These are phyloP conservation scores for Fulmarus glacialis DNA, from an alignment of 2,113 vertebrate species.

Conservation along the genomic window DNA sequence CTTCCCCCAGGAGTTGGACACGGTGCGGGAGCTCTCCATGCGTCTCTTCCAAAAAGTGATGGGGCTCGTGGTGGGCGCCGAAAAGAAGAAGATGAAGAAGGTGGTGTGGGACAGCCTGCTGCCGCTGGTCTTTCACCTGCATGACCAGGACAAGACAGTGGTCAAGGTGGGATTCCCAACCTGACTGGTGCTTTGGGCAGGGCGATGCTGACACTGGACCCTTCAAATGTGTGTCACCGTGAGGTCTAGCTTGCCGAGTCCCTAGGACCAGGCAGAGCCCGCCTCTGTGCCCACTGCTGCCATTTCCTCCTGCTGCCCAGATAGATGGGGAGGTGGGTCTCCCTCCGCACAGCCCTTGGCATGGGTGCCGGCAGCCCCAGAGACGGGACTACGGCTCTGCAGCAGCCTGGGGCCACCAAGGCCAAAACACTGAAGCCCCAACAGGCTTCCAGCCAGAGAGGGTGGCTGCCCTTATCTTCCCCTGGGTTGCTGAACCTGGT, in stretches of 20 bases:
- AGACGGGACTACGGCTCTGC: background rate
- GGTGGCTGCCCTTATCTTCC: too few relatives aligned
- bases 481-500: too few relatives aligned
- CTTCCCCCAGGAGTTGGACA: too few relatives aligned
- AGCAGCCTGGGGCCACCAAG: too few relatives aligned
- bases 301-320: fast-evolving
- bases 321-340: background rate
- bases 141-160: fast-evolving
- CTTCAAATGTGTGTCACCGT: background rate
- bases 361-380: background rate
- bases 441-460: too few relatives aligned
- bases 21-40: background rate
- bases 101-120: background rate
- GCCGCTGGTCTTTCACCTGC: background rate
- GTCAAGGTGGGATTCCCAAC: background rate
- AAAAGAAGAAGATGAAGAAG: background rate
- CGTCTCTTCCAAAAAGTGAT: fast-evolving
- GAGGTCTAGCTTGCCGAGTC: background rate
- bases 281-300: background rate
- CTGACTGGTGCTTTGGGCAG: fast-evolving
- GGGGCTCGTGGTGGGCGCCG: fast-evolving
- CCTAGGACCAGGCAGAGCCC: background rate
- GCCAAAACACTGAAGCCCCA: too few relatives aligned
- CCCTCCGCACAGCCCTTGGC: fast-evolving
- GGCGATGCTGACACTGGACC: background rate